Evolutionary conservation across 2,888 invertebrate species (phyloP), one percentile per base, ranked within the genome.

Genomic region (Epiperipatus broadwayi): DNA sequence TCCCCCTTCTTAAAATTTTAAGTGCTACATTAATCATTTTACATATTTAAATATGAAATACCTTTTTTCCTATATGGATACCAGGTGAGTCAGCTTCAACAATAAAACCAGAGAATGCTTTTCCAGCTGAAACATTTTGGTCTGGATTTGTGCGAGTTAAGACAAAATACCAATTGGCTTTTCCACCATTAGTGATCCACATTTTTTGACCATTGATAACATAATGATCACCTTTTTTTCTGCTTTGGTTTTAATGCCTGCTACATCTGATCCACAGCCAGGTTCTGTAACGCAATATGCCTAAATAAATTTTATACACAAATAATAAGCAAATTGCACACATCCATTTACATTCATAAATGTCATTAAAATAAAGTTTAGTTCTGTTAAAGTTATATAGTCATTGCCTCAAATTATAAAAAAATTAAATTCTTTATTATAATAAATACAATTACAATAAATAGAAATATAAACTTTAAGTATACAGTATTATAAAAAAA

Each of bases 181-280:
- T 78, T 31, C 87, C 91, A 20, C 85, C 93, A 57, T 91, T 91
- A 35, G 95, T 95, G 53, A 97, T 95, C 95, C 95, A 97, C 93
- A 95, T 95, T 63, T 95, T 95, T 55, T 85, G 83, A 1, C 95
- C 95, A 58, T 89, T 72, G 18, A 95, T 55, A 44, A 95, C 72
- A 66, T 79, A 97, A 54, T 91, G 83, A 47, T 87, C 79, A 2
- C 91, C 89, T 58, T 89, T 89, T 85, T 87, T 51, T 74, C 91
- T 0, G 93, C 91, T 47, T 66, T 73, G 1, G 91, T 91, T 62
- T 78, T 83, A 18, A 89, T 64, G 5, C 81, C 87, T 21, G 77
- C 78, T 1, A 95, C 95, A 60, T 97, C 95, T 0, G 93, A 93
- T 1, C 95, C 95, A 1, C 87, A 85, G 1, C 78, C 78, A 1